Evolutionary conservation across 1,140 invertebrate species (phyloP), one percentile per base, ranked within the genome.

Genomic region (Micrasema minimum): DNA sequence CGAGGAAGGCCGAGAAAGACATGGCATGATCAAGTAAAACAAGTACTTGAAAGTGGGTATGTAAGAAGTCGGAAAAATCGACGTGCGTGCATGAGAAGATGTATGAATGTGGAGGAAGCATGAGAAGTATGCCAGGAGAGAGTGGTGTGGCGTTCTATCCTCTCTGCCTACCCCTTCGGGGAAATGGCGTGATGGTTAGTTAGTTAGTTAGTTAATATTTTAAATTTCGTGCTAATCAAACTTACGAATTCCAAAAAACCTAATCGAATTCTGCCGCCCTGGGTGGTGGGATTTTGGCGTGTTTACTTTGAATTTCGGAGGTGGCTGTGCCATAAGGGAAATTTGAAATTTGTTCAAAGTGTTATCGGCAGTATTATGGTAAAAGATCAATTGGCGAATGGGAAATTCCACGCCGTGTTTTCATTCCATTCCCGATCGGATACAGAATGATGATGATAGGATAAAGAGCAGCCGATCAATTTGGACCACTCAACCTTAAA

Each of bases 351-450:
- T 22, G 16, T 20, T 16, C 55, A 14, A 31, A 31, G 55, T 16
- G 31, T 41, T 26, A 10, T 20, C 22, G 22, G 38, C 20, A 38
- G 37, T 59, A 59, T 59, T 59, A 20, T 59, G 55, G 55, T 31
- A 20, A 41, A 18, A 38, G 31, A 37, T 59, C 55, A 59, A 59
- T 59, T 59, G 55, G 31, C 55, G 0, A 38, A 41, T 59, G 55
- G 55, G 38, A 59, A 59, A 38, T 38, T 59, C 4, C 55, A 11
- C 16, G 12, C 37, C 37, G 18, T 41, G 55, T 59, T 59, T 38
- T 59, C 55, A 59, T 59, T 59, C 55, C 31, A 59, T 59, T 59
- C 55, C 55, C 31, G 55, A 59, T 38, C 55, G 55, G 35, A 51
- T 51, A 38, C 9, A 22, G 55, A 31, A 14, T 10, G 55, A 38